Percentiles rank a stretch among this genome's conserved stretches.
These are phyloP conservation scores for Palythoa caribaeorum DNA, from an alignment of 92 coral and sea anemone species.

Conservation along the genomic window DNA sequence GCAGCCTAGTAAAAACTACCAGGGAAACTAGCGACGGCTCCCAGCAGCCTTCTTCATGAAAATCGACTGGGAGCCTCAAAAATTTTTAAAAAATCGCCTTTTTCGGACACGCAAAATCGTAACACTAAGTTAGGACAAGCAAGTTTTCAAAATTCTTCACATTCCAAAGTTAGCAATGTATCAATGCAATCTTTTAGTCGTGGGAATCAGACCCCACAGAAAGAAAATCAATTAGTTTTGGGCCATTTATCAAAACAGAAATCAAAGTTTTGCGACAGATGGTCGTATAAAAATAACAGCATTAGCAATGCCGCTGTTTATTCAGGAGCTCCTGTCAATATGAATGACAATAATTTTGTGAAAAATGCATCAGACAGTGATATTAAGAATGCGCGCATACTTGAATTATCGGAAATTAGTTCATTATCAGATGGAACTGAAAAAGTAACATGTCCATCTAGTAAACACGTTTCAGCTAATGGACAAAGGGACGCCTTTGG, in stretches of 20 bases:
- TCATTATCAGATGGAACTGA: neutral
- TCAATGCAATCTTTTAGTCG: neutral
- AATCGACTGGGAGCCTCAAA: neutral
- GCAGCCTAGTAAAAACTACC: no score
- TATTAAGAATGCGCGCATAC: no score
- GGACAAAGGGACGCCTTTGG: constrained; percentile 2
- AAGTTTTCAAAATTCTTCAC: neutral
- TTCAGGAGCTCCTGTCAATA: no score
- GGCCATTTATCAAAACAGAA: neutral
- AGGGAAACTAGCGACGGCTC: no score
- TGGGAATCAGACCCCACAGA: neutral
- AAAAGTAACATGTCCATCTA: neutral
- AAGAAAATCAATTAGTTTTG: neutral
- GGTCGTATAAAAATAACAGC: neutral
- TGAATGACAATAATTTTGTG: neutral
- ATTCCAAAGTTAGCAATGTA: neutral
- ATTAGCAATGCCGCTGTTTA: no score
- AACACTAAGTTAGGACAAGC: no score
- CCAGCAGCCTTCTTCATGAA: no score
- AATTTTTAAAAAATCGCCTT: neutral
- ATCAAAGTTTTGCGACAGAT: neutral
- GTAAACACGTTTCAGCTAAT: neutral
- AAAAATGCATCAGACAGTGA: neutral
- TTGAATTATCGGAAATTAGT: neutral
- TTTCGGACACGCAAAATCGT: neutral